Percentiles rank a stretch among this genome's conserved stretches.
Evolutionary conservation across 92 coral and sea anemone genomes (phyloP).

Genomic region (Epizoanthus scotinus): DNA sequence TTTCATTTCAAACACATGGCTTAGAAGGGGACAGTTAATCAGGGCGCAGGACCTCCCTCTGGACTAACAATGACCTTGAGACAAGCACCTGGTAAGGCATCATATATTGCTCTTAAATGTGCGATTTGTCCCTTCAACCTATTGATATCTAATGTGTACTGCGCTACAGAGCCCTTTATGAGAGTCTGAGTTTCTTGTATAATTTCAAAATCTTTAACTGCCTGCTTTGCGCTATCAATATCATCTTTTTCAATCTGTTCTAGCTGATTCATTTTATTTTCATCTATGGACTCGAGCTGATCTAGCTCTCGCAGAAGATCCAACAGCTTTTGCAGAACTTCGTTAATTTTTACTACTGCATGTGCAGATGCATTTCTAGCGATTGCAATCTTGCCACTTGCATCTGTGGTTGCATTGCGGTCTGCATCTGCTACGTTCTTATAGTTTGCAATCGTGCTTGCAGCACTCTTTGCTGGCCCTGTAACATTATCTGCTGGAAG

Average conservation of each 20-base stretch:
- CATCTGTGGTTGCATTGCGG: conserved; percentile 39
- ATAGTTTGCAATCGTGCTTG: conserved; percentile 30
- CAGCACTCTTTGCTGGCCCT: conserved; percentile 60
- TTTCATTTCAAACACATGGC: too few relatives aligned
- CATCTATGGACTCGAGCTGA: conserved; percentile 53
- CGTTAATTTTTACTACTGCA: conserved; percentile 66
- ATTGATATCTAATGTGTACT: conserved; percentile 66
- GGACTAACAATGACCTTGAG: conserved; percentile 4
- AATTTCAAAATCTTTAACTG: conserved; percentile 41
- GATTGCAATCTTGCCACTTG: conserved; percentile 46
- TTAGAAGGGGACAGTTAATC: too few relatives aligned
- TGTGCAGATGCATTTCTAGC: conserved; percentile 56
- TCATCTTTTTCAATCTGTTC: conserved; percentile 47
- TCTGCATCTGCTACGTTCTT: conserved; percentile 44
- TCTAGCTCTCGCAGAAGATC: conserved; percentile 63
- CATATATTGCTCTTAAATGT: conserved; percentile 21
- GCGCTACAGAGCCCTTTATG: conserved; percentile 46
- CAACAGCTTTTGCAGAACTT: conserved; percentile 55
- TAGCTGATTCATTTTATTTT: conserved; percentile 36
- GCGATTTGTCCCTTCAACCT: conserved; percentile 49
- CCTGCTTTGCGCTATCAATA: conserved; percentile 12
- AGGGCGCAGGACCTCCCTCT: not conserved
- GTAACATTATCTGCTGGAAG: conserved; percentile 65
- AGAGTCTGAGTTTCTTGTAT: conserved; percentile 42
- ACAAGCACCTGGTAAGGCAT: conserved; percentile 58